Percentiles rank a stretch among this genome's conserved stretches.
Evolutionary conservation across 2,888 invertebrate species (phyloP).

Genomic region (Parasteatoda lunata): DNA sequence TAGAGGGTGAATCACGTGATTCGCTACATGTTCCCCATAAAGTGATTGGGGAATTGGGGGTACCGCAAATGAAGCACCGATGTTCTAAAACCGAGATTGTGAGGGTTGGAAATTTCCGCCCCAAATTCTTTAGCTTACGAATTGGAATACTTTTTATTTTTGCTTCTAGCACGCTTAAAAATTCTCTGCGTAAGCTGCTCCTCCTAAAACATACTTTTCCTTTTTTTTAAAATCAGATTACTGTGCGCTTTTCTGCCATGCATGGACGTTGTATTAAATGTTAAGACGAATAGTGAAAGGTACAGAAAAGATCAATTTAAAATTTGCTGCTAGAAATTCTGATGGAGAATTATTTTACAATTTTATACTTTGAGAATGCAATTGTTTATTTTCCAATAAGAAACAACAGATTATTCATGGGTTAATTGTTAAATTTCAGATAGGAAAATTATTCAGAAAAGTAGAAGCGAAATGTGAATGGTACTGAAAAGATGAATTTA

Average conservation of each 20-base stretch:
- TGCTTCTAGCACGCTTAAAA: not conserved
- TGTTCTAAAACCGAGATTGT: slow-evolving; percentile 18
- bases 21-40: slow-evolving; percentile 48
- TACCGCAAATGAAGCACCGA: slow-evolving; percentile 58
- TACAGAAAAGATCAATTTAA: no score
- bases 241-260: not conserved
- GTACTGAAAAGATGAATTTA: no score
- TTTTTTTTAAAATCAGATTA: slow-evolving; percentile 1
- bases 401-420: no score
- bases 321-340: no score
- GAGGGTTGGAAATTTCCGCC: not conserved
- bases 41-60: slow-evolving; percentile 63
- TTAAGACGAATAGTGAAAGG: no score
- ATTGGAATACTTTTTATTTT: not conserved
- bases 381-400: no score
- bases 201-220: not conserved
- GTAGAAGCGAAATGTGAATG: no score
- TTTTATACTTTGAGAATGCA: no score
- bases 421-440: no score
- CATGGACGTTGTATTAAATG: no score
- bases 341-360: no score
- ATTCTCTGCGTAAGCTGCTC: not conserved
- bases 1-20: slow-evolving; percentile 21
- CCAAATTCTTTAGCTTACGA: not conserved
- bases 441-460: no score